Evolutionary conservation across 2,888 invertebrate genomes (phyloP), one percentile per base, ranked within the genome.

Genomic region (Caradrina clavipalpis): DNA sequence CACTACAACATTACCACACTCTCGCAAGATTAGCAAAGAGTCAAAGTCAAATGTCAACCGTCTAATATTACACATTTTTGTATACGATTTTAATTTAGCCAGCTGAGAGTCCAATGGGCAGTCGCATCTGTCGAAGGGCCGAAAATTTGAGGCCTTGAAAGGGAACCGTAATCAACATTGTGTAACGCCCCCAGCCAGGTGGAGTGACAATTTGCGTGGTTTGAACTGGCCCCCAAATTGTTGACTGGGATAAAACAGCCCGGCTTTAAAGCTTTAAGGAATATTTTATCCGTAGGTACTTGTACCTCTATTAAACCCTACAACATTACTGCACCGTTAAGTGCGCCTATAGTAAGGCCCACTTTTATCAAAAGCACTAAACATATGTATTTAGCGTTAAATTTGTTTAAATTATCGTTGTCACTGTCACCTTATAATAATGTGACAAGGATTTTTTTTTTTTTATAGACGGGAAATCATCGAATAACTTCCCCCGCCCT

Each of bases 171-270:
- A 68, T 76, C 76, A 62, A 58, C 50, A 22, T 54, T 35, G 4
- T 51, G 67, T 10, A 50, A 58, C 78, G 67, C 76, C 74, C 67
- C n/a, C 54, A 21, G 49, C 61, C 76, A 73, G 76, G 78, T 78
- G 78, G 8, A 58, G 17, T 13, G 19, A 35, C 47, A 17, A 72
- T 66, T 66, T 47, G 45, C 45, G 22, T 2, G 31, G 47, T 35
- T 0, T 21, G 13, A 26, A 21, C 2, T 26, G 31, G 22, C 5
- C 22, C 45, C 50, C 15, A 42, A 47, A 61, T 11, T 35, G 11
- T 39, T 58, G 11, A 50, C 21, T 39, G 22, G 15, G 17, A 22
- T 47, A 42, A 73, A 64, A 53, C 7, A 22, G 39, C 26, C 21
- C 67, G 11, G 11, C 5, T 21, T 15, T 31, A 31, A 11, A 0